phyloP scores from a whole-genome alignment of 2,888 invertebrate genomes.

The Nymphalis polychloros region DNA sequence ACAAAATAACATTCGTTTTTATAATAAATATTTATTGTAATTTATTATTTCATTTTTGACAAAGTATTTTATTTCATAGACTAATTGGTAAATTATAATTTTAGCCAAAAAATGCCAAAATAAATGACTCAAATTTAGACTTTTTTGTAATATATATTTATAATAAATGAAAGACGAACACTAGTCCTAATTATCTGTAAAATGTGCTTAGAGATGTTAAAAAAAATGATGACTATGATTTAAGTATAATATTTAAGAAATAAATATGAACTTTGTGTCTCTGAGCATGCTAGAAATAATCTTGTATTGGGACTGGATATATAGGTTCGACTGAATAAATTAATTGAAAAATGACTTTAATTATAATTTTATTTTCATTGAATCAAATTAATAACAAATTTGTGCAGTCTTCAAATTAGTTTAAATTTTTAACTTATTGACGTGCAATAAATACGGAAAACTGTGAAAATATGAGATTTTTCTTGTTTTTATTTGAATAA shows the following conservation, averaged over 20 bases:
- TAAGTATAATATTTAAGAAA: neutral
- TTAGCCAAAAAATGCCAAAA: slow-evolving; percentile 79
- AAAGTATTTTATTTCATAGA: slow-evolving; percentile 9
- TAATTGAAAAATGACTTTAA: neutral
- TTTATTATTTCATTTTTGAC: neutral
- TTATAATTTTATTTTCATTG: neutral
- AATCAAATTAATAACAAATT: neutral
- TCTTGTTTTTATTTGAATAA: no score
- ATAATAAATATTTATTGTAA: neutral
- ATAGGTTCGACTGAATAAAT: neutral
- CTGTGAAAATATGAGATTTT: no score
- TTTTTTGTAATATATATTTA: slow-evolving; percentile 36
- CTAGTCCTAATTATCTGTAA: slow-evolving; percentile 33
- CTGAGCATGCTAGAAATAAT: neutral
- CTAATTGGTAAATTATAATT: slow-evolving; percentile 57
- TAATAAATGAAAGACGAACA: slow-evolving; percentile 29
- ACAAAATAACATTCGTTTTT: neutral
- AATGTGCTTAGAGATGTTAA: slow-evolving; percentile 12
- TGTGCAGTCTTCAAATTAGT: neutral
- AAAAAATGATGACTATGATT: slow-evolving; percentile 11
- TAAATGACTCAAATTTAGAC: slow-evolving; percentile 51
- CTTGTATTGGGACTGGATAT: neutral
- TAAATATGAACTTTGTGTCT: neutral
- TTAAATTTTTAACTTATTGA: no score
- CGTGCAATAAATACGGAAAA: no score